phyloP scores from a whole-genome alignment of 37 sponge, comb jelly and placozoan genomes.

The Geodia barretti region DNA sequence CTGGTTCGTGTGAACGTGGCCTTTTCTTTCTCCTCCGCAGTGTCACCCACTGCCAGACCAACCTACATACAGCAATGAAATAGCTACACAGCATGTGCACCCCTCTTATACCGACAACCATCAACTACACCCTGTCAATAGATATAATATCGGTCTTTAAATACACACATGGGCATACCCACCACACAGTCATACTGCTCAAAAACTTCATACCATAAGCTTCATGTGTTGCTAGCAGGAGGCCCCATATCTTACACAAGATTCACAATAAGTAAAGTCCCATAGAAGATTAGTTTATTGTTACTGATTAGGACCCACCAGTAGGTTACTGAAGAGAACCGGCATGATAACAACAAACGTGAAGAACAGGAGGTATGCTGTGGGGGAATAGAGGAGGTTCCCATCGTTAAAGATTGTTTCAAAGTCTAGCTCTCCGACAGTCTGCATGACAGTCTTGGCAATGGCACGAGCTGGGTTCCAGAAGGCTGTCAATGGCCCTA shows the following conservation, averaged over 20 bases:
- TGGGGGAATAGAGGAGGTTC: constrained; percentile 7
- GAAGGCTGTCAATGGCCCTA: not conserved
- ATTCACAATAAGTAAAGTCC: no score
- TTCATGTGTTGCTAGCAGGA: no score
- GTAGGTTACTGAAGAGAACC: constrained; percentile 18
- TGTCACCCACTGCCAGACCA: constrained; percentile 10
- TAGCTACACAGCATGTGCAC: not conserved
- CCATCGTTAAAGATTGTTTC: not conserved
- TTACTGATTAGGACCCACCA: constrained; percentile 25
- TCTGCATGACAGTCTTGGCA: not conserved
- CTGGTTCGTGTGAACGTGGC: not conserved
- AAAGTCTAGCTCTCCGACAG: not conserved
- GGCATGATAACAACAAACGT: constrained; percentile 22
- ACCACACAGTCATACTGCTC: no score
- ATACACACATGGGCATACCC: no score
- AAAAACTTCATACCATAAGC: no score
- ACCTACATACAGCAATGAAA: not conserved
- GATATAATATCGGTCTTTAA: no score
- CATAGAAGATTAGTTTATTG: no score
- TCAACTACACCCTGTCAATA: no score
- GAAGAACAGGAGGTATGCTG: constrained; percentile 8
- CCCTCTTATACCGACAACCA: not conserved
- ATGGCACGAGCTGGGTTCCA: not conserved
- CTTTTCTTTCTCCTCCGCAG: constrained; percentile 7
- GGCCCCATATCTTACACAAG: no score